phyloP scores from a whole-genome alignment of 2,113 vertebrate genomes.

The Osmerus mordax region DNA sequence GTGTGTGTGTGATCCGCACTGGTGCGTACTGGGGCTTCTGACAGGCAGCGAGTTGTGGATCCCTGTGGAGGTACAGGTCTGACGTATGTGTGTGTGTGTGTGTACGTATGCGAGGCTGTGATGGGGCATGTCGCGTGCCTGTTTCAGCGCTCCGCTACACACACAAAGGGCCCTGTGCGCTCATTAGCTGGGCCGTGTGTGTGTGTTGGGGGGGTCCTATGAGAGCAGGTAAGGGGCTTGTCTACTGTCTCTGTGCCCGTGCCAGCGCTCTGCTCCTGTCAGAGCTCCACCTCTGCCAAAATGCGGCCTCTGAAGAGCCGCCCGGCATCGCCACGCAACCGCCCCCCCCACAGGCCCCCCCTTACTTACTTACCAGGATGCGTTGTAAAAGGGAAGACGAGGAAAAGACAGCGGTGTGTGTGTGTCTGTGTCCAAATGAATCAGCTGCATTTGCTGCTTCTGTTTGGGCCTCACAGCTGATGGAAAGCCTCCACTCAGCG shows the following conservation, averaged over 20 bases:
- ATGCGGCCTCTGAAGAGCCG: conserved; percentile 38
- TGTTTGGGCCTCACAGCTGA: conserved; percentile 16
- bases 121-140: not conserved
- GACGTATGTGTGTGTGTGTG: conserved; percentile 15
- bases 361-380: too few species aligned
- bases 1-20: conserved; percentile 7
- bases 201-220: not conserved
- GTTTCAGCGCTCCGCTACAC: conserved; percentile 2
- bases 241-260: conserved; percentile 34
- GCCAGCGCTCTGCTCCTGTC: conserved; percentile 43
- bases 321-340: conserved; percentile 36
- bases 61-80: conserved; percentile 26
- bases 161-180: conserved; percentile 35
- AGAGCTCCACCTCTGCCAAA: conserved; percentile 28
- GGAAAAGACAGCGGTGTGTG: not conserved
- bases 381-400: not conserved
- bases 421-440: not conserved
- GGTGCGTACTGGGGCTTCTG: not conserved
- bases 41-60: conserved; percentile 1
- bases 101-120: conserved; percentile 31
- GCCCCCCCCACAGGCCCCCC: not conserved
- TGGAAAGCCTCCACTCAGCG: conserved; percentile 40
- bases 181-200: conserved; percentile 56
- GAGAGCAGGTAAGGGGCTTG: conserved; percentile 30
- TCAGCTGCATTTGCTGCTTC: not conserved